Conservation (phyloP, 2,888 invertebrate genomes). For the Aethes cnicana region DNA sequence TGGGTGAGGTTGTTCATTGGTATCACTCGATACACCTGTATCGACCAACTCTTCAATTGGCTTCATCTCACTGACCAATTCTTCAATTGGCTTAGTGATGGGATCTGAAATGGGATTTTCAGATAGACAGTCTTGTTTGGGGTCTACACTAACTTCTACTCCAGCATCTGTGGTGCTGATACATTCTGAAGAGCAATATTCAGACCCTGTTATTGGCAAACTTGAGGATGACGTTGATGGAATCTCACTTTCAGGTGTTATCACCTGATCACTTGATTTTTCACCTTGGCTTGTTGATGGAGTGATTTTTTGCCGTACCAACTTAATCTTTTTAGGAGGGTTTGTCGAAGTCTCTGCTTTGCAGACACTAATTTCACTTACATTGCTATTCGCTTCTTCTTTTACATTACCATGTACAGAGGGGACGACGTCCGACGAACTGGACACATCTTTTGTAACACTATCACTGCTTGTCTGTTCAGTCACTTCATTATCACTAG, state of each 20-base stretch:
- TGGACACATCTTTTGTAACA: constrained; percentile 72
- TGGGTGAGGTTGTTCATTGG: constrained; percentile 33
- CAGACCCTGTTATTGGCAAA: constrained; percentile 37
- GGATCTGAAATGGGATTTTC: not conserved
- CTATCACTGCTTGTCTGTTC: constrained; percentile 57
- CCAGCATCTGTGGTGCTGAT: constrained; percentile 42
- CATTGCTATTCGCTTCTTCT: constrained; percentile 71
- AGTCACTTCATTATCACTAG: constrained; percentile 47
- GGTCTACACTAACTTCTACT: constrained; percentile 27
- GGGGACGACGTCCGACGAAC: constrained; percentile 73
- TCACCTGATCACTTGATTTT: constrained; percentile 41
- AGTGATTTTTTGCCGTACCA: constrained; percentile 68
- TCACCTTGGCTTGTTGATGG: constrained; percentile 50
- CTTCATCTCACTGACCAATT: constrained; percentile 12
- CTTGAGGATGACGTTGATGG: constrained; percentile 63
- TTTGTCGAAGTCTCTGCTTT: constrained; percentile 75
- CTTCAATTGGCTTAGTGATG: constrained; percentile 7
- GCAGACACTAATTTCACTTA: constrained; percentile 77
- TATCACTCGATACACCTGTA: constrained; percentile 24
- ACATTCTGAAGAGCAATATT: constrained; percentile 40
- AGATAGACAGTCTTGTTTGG: constrained; percentile 1
- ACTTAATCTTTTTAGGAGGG: constrained; percentile 75
- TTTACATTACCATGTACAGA: constrained; percentile 64
- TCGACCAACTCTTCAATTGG: constrained; percentile 15
- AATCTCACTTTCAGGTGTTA: constrained; percentile 52